These are phyloP conservation scores for Cosmorhoe ocellata DNA, from an alignment of 2,888 invertebrate genomes.

Conservation along the genomic window DNA sequence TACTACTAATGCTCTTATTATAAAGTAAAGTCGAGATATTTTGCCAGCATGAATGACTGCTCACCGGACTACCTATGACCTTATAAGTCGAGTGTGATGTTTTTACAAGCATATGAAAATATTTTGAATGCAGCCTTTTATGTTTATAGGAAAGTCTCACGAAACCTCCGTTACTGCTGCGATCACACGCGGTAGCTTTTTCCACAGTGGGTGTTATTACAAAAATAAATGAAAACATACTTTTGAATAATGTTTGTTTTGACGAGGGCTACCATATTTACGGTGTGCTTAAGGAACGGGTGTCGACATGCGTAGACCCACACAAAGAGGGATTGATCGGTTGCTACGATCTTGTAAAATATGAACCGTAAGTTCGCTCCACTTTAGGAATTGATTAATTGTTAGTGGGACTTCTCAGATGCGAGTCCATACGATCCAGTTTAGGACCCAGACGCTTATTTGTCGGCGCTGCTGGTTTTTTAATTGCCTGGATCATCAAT, in stretches of 20 bases:
- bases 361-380: constrained; percentile 61
- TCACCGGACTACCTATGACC: constrained; percentile 36
- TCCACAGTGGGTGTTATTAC: constrained; percentile 67
- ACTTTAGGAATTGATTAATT: constrained; percentile 79
- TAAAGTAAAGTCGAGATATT: constrained; percentile 29
- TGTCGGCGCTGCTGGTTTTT: constrained; percentile 60
- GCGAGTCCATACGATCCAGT: constrained; percentile 58
- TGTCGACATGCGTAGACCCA: constrained; percentile 73
- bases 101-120: constrained; percentile 46
- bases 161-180: constrained; percentile 51
- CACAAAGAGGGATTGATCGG: constrained; percentile 77
- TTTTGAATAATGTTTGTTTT: constrained; percentile 77
- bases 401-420: constrained; percentile 55
- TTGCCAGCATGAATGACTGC: constrained; percentile 47
- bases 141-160: constrained; percentile 59
- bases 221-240: constrained; percentile 75
- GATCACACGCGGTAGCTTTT: constrained; percentile 63
- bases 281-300: constrained; percentile 50
- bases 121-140: constrained; percentile 47
- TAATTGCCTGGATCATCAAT: constrained; percentile 63
- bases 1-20: constrained; percentile 37
- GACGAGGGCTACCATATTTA: constrained; percentile 67
- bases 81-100: constrained; percentile 34
- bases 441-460: constrained; percentile 59
- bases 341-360: constrained; percentile 65